Evolutionary conservation across 64 coral and sea anemone species (phyloP).

Genomic region (Dendrophyllia cribrosa): DNA sequence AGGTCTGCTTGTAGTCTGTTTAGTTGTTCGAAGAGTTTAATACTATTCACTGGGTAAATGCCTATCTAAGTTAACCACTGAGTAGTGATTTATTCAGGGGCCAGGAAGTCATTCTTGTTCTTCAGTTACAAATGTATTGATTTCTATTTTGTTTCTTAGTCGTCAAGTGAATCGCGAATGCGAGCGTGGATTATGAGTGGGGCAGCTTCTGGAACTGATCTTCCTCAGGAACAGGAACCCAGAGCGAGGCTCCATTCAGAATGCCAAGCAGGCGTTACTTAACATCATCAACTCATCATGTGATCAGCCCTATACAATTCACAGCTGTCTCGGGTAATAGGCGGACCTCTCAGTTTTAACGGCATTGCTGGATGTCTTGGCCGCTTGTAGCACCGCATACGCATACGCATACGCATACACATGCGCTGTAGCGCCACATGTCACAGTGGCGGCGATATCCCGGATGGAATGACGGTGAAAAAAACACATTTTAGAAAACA

Average conservation of each 20-base stretch:
- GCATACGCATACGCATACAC: no score
- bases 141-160: neutral
- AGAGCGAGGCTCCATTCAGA: slow-evolving; percentile 98
- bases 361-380: slow-evolving; percentile 75
- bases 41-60: no score
- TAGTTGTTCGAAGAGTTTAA: no score
- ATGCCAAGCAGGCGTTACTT: slow-evolving; percentile 95
- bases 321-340: slow-evolving; percentile 81
- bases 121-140: neutral
- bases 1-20: no score
- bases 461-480: no score
- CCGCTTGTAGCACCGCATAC: slow-evolving; percentile 71
- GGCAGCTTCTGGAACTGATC: slow-evolving; percentile 96
- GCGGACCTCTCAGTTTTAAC: slow-evolving; percentile 88
- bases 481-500: no score
- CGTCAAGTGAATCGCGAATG: slow-evolving; percentile 95
- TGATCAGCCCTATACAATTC: slow-evolving; percentile 93
- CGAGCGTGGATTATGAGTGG: slow-evolving; percentile 92
- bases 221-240: slow-evolving; percentile 97
- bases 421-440: slow-evolving; percentile 83
- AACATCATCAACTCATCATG: slow-evolving; percentile 99
- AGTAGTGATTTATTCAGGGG: no score
- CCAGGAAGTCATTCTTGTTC: no score
- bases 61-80: no score
- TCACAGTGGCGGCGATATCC: slow-evolving; percentile 80